Conservation (phyloP, 2,113 vertebrate species). For the Geothlypis trichas region DNA sequence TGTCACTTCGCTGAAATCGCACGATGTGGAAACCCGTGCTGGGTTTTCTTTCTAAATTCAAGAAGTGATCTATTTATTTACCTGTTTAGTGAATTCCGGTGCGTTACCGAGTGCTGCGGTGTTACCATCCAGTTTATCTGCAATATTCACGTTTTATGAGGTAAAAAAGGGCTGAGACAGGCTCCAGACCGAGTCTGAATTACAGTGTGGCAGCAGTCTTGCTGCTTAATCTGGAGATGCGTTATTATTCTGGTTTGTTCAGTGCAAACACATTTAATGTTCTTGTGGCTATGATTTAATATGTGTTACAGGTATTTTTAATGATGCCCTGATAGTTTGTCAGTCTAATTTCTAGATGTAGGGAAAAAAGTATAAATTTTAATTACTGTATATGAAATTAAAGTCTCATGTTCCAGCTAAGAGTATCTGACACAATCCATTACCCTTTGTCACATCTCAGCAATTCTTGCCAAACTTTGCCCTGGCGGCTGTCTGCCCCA, state of each 20-base stretch:
- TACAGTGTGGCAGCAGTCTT: neutral
- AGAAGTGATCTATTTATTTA: fast-evolving
- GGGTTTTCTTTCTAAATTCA: fast-evolving
- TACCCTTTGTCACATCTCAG: neutral
- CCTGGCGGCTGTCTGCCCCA: neutral
- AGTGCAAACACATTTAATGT: fast-evolving
- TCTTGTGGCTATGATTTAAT: neutral
- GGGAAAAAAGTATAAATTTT: neutral
- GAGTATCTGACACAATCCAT: neutral
- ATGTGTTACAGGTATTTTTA: neutral
- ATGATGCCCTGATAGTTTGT: neutral
- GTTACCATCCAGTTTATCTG: fast-evolving
- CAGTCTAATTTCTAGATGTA: neutral
- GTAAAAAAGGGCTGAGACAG: neutral
- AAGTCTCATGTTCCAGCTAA: fast-evolving
- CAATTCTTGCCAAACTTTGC: neutral
- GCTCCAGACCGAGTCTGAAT: neutral
- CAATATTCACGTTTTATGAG: neutral
- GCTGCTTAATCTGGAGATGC: neutral
- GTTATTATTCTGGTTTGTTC: neutral
- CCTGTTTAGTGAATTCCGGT: neutral
- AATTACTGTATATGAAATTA: fast-evolving
- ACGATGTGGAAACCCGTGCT: neutral
- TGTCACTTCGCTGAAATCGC: too few relatives aligned
- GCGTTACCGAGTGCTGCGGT: neutral